phyloP scores from a whole-genome alignment of 2,113 vertebrate genomes.

The Pluvianellus socialis region DNA sequence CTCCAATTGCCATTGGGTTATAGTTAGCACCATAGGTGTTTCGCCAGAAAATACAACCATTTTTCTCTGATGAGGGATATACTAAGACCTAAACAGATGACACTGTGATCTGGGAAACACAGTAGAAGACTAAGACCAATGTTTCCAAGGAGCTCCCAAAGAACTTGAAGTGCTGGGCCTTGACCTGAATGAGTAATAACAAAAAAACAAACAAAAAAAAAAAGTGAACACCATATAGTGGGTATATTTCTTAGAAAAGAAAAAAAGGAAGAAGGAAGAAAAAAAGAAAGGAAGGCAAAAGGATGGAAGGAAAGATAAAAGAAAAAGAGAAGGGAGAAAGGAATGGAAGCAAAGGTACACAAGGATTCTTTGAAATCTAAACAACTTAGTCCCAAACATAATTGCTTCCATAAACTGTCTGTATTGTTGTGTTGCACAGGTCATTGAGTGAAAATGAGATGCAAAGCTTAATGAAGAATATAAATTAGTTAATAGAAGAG shows the following conservation, averaged over 20 bases:
- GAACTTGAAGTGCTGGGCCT: neutral
- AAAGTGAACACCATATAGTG: neutral
- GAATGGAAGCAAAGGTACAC: neutral
- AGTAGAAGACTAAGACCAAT: neutral
- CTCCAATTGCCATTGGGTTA: slow-evolving; percentile 20
- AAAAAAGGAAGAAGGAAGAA: neutral
- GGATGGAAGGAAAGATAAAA: neutral
- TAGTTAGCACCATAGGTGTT: slow-evolving; percentile 42
- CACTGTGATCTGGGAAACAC: neutral
- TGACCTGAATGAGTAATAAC: neutral
- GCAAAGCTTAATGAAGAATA: neutral
- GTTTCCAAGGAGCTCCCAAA: neutral
- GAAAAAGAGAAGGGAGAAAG: neutral
- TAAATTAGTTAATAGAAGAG: neutral
- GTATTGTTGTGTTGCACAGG: neutral
- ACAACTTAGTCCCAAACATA: neutral
- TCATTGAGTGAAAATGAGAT: neutral
- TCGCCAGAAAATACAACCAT: slow-evolving; percentile 46
- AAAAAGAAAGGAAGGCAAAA: neutral
- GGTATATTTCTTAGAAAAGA: neutral
- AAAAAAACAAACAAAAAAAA: neutral
- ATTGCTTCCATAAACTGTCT: neutral
- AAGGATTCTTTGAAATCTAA: neutral
- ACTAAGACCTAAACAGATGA: slow-evolving; percentile 22
- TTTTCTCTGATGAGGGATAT: slow-evolving; percentile 23